phyloP scores from a whole-genome alignment of 2,888 invertebrate species.

The Ametastegia equiseti region DNA sequence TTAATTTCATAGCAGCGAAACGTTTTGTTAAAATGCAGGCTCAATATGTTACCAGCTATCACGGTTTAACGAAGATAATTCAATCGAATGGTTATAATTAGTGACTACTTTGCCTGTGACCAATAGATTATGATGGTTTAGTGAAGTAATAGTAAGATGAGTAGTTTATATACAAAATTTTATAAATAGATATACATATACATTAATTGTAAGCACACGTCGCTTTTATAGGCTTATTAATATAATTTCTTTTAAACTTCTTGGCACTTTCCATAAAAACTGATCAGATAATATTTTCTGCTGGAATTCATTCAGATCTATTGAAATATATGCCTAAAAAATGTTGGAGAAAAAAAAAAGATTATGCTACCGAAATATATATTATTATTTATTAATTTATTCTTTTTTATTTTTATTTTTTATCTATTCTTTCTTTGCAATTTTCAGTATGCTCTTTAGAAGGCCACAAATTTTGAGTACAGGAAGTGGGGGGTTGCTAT shows the following conservation, averaged over 20 bases:
- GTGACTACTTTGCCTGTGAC: slow-evolving; percentile 15
- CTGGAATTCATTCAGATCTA: slow-evolving; percentile 16
- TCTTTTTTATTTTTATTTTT: slow-evolving; percentile 10
- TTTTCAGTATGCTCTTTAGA: slow-evolving; percentile 37
- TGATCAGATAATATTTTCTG: slow-evolving; percentile 19
- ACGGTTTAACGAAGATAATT: background rate
- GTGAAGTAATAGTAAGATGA: slow-evolving; percentile 23
- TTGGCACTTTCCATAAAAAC: slow-evolving; percentile 55
- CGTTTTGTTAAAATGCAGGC: background rate
- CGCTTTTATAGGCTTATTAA: slow-evolving; percentile 52
- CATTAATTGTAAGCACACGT: slow-evolving; percentile 55
- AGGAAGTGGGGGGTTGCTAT: slow-evolving; percentile 22
- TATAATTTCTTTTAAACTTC: slow-evolving; percentile 49
- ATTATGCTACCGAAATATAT: slow-evolving; percentile 24
- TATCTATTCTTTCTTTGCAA: slow-evolving; percentile 12
- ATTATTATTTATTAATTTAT: background rate
- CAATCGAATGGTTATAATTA: slow-evolving; percentile 18
- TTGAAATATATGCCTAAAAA: slow-evolving; percentile 16
- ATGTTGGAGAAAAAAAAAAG: background rate
- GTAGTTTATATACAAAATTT: slow-evolving; percentile 40
- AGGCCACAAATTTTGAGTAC: slow-evolving; percentile 46
- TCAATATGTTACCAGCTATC: background rate
- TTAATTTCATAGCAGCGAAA: background rate
- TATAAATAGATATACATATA: slow-evolving; percentile 55
- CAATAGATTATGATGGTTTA: slow-evolving; percentile 17